Percentiles rank a stretch among this genome's conserved stretches.
Evolutionary conservation across 2,113 vertebrate genomes (phyloP).

Genomic region (Sorex araneus): DNA sequence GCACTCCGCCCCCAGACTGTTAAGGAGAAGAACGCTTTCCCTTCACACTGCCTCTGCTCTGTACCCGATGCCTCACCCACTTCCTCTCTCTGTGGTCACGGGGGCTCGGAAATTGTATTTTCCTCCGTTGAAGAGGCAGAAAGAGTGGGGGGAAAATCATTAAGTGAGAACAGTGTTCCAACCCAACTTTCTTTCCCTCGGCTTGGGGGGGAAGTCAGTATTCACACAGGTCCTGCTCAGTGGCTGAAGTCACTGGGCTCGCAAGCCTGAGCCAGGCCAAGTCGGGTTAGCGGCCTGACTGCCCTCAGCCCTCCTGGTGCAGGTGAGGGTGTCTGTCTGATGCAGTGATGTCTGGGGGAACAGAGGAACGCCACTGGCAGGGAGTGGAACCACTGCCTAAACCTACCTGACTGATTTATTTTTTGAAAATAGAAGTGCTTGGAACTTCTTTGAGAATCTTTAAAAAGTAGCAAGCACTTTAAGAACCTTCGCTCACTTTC

Average conservation of each 20-base stretch:
- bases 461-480: slow-evolving; percentile 35
- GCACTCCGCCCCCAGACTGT: not conserved
- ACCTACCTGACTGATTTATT: too few relatives aligned
- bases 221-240: not conserved
- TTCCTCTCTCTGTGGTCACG: not conserved
- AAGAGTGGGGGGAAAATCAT: not conserved
- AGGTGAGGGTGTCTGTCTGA: slow-evolving; percentile 19
- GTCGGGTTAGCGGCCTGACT: not conserved
- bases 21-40: slow-evolving; percentile 3
- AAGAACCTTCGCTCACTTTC: slow-evolving; percentile 19
- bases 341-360: slow-evolving; percentile 23
- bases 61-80: not conserved
- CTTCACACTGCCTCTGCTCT: not conserved
- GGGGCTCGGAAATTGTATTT: not conserved
- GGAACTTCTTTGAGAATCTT: slow-evolving; percentile 48
- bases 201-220: not conserved
- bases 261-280: not conserved
- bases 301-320: not conserved
- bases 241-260: not conserved
- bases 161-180: slow-evolving; percentile 1
- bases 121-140: not conserved
- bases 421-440: slow-evolving; percentile 30
- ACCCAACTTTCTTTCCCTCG: not conserved
- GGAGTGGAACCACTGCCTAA: slow-evolving; percentile 15
- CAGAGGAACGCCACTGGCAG: not conserved